Evolutionary conservation across 53 echinoderm and acorn worm species (phyloP).

Genomic region (Luidia sarsii): DNA sequence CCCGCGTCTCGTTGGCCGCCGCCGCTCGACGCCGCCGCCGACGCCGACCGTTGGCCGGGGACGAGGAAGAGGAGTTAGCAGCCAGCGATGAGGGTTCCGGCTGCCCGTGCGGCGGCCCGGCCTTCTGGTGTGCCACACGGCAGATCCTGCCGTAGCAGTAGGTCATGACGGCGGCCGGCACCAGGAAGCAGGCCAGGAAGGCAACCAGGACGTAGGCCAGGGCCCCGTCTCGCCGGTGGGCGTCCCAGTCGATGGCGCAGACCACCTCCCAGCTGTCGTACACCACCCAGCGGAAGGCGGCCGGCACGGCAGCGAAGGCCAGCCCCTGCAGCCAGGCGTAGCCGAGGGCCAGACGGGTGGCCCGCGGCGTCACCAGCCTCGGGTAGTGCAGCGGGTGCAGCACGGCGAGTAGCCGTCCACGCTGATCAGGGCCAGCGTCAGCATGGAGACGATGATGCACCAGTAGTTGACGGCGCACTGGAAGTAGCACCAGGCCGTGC

Average conservation of each 20-base stretch:
- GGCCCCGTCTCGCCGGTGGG: slow-evolving; percentile 37
- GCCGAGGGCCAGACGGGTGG: neutral
- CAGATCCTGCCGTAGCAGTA: slow-evolving; percentile 43
- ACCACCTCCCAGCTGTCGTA: slow-evolving; percentile 67
- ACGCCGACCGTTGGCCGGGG: neutral
- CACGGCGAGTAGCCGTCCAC: slow-evolving; percentile 40
- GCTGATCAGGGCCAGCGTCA: slow-evolving; percentile 62
- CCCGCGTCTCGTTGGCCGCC: slow-evolving; percentile 38
- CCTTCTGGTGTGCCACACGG: slow-evolving; percentile 27
- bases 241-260: slow-evolving; percentile 68
- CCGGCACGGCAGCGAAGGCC: slow-evolving; percentile 43
- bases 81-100: no score
- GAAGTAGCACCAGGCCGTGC: slow-evolving; percentile 32
- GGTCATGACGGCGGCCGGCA: slow-evolving; percentile 45
- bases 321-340: slow-evolving; percentile 61
- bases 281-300: slow-evolving; percentile 48
- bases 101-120: neutral
- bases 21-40: neutral
- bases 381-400: slow-evolving; percentile 37
- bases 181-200: slow-evolving; percentile 48
- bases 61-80: no score
- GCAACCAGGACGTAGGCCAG: slow-evolving; percentile 57
- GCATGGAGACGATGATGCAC: slow-evolving; percentile 66
- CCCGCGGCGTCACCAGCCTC: slow-evolving; percentile 28
- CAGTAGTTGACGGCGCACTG: slow-evolving; percentile 68